Percentiles rank a stretch among this genome's conserved stretches.
phyloP scores from a whole-genome alignment of 2,888 invertebrate genomes.

The Pterostichus niger region DNA sequence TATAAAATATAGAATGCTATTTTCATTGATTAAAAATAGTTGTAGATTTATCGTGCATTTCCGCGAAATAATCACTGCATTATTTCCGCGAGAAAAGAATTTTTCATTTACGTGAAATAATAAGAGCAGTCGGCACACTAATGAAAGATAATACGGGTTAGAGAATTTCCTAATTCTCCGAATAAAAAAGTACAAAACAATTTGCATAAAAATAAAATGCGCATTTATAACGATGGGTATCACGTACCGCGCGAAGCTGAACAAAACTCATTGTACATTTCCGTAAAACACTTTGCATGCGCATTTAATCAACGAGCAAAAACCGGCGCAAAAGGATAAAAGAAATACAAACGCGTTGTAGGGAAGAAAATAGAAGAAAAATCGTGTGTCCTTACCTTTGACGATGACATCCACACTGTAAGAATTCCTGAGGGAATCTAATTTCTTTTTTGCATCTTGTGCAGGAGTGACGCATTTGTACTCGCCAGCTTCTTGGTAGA shows the following conservation, averaged over 20 bases:
- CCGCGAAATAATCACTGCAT: conserved; percentile 15
- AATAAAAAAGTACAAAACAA: conserved; percentile 37
- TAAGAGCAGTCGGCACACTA: conserved; percentile 22
- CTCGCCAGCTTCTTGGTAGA: conserved; percentile 88
- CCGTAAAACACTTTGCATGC: conserved; percentile 52
- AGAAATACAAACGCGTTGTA: neutral
- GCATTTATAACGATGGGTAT: conserved; percentile 46
- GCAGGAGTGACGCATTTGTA: conserved; percentile 85
- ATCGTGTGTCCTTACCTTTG: conserved; percentile 76
- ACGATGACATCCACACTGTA: conserved; percentile 78
- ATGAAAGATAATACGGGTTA: conserved; percentile 44
- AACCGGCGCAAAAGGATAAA: conserved; percentile 2
- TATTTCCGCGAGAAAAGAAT: conserved; percentile 22
- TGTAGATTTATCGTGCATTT: neutral
- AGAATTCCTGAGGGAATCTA: conserved; percentile 79
- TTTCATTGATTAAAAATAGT: neutral
- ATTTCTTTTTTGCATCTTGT: conserved; percentile 78
- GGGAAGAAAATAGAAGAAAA: conserved; percentile 17
- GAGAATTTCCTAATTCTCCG: conserved; percentile 36
- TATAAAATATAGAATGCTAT: neutral
- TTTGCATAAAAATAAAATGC: conserved; percentile 52
- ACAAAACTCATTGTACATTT: conserved; percentile 51
- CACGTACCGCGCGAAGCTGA: conserved; percentile 19
- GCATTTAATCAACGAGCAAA: conserved; percentile 51
- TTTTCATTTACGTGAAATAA: conserved; percentile 41